These are phyloP conservation scores for Premnoplex brunnescens DNA, from an alignment of 2,797 vertebrate genomes.

Conservation along the genomic window DNA sequence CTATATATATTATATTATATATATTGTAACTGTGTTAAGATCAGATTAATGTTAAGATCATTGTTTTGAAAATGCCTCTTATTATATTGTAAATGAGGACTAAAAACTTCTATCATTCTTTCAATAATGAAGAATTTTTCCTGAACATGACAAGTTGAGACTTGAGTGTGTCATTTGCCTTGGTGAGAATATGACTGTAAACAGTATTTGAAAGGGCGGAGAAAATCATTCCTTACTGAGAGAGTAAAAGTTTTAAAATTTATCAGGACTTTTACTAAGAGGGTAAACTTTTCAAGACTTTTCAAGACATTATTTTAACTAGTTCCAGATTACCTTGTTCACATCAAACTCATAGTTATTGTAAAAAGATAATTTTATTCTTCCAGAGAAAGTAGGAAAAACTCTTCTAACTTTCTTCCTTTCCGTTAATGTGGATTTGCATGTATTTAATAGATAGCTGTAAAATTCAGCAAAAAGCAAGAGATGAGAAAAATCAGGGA, in stretches of 20 bases:
- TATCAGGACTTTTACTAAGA: not conserved
- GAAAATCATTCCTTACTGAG: not conserved
- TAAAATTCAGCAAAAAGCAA: not conserved
- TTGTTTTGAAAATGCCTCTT: not conserved
- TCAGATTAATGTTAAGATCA: not conserved
- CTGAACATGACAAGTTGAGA: not conserved
- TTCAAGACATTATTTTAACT: not conserved
- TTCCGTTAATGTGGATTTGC: not conserved
- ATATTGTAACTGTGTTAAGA: not conserved
- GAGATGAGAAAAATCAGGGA: not conserved
- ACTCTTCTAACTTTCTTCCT: not conserved
- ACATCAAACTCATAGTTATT: not conserved
- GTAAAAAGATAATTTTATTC: not conserved
- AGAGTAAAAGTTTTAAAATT: not conserved
- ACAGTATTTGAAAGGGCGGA: not conserved
- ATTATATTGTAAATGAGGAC: not conserved
- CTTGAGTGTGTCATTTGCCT: not conserved
- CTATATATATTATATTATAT: too few relatives aligned
- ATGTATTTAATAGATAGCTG: not conserved
- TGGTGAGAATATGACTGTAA: not conserved
- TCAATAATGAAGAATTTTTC: not conserved
- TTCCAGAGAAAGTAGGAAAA: not conserved
- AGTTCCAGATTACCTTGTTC: not conserved
- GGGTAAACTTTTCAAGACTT: not conserved
- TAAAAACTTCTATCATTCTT: not conserved